Percentiles rank a stretch among this genome's conserved stretches.
These are phyloP conservation scores for Myzus persicae DNA, from an alignment of 1,140 invertebrate genomes.

Conservation along the genomic window DNA sequence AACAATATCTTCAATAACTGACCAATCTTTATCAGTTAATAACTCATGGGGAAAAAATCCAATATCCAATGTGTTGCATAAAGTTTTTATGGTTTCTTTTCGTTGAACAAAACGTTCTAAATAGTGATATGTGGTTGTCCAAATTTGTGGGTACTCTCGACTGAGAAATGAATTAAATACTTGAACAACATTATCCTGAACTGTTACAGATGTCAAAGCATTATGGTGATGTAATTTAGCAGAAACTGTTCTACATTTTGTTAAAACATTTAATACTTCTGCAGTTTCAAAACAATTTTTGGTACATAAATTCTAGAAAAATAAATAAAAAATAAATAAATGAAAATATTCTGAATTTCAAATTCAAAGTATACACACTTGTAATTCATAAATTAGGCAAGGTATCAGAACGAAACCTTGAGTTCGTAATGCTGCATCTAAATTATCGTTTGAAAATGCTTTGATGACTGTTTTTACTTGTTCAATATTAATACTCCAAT, in stretches of 20 bases:
- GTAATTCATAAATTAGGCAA: constrained; percentile 67
- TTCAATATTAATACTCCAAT: constrained; percentile 66
- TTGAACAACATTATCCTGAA: constrained; percentile 67
- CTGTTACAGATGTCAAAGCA: constrained; percentile 63
- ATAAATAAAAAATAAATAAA: neutral
- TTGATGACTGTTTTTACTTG: constrained; percentile 67
- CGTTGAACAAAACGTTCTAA: constrained; percentile 66
- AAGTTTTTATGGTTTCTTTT: constrained; percentile 64
- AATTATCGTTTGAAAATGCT: constrained; percentile 64
- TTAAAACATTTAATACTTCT: constrained; percentile 64
- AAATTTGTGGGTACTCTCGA: constrained; percentile 66
- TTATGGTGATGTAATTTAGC: constrained; percentile 65
- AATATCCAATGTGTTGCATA: constrained; percentile 64
- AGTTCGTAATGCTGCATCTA: constrained; percentile 64
- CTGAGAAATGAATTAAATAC: constrained; percentile 63
- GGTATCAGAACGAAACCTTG: constrained; percentile 66
- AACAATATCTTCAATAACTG: constrained; percentile 67
- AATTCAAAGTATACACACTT: constrained; percentile 61
- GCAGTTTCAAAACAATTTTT: constrained; percentile 66
- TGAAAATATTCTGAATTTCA: neutral
- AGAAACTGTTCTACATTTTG: constrained; percentile 66
- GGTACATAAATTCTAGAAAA: constrained; percentile 64
- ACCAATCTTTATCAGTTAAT: constrained; percentile 66
- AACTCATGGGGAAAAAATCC: constrained; percentile 62
- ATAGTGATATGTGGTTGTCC: constrained; percentile 69